A percentile compares a stretch with the other conserved stretches of the same genome.
phyloP scores from a whole-genome alignment of 2,888 invertebrate genomes.

The Campopleginae sp. region DNA sequence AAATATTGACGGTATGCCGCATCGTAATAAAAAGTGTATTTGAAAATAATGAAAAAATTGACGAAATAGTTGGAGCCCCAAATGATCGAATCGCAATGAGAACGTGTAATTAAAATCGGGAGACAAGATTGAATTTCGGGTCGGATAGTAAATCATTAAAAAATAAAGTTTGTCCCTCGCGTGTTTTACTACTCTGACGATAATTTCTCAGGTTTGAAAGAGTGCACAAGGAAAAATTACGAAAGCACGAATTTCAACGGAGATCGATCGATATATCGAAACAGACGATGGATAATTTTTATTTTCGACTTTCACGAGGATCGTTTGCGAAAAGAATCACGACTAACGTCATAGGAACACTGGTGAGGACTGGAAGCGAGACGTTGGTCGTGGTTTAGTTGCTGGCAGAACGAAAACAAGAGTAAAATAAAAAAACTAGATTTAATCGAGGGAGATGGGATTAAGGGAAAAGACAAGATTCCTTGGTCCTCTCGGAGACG shows the following conservation, averaged over 20 bases:
- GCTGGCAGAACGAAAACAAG: constrained; percentile 27
- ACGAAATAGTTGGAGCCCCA: no score
- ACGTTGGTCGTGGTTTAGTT: constrained; percentile 7
- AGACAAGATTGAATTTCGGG: no score
- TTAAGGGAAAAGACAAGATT: constrained; percentile 42
- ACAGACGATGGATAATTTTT: not conserved
- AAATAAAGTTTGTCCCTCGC: no score
- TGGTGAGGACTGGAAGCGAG: not conserved
- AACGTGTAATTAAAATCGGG: no score
- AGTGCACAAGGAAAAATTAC: not conserved
- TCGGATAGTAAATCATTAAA: no score
- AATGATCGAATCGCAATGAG: no score
- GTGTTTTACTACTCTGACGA: no score
- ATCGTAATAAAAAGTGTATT: not conserved
- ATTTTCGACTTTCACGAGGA: not conserved
- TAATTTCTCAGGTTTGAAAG: no score
- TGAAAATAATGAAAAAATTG: no score
- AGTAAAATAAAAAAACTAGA: constrained; percentile 53
- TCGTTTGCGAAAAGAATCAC: constrained; percentile 1
- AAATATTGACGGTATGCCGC: not conserved
- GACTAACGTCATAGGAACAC: constrained; percentile 7
- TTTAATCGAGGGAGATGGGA: constrained; percentile 44
- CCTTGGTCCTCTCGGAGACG: not conserved
- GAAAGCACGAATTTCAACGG: not conserved
- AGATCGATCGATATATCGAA: constrained; percentile 8